Conservation (phyloP, 2,797 vertebrate genomes). For the Scolopax bukidnonensis region DNA sequence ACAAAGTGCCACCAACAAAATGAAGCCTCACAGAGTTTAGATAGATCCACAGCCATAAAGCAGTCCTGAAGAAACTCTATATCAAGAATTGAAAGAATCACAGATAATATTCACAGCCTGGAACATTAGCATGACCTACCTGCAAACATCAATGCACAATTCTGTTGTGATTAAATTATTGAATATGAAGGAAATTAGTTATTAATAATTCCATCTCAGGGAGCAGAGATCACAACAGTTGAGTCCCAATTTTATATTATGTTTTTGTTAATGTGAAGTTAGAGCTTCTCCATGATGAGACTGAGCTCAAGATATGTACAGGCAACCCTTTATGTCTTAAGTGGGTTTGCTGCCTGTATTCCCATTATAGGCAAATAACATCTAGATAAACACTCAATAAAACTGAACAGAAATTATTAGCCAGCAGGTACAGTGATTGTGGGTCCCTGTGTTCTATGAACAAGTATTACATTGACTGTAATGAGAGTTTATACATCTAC, state of each 20-base stretch:
- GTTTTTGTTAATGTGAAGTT: neutral
- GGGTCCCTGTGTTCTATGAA: neutral
- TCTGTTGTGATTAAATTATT: fast-evolving
- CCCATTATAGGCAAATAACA: neutral
- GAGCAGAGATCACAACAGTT: neutral
- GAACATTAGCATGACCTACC: neutral
- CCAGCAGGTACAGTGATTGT: neutral
- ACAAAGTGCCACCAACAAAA: neutral
- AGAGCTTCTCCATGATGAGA: neutral
- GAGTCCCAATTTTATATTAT: neutral
- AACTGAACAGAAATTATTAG: neutral
- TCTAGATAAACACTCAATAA: neutral
- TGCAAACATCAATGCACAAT: neutral
- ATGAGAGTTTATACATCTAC: neutral
- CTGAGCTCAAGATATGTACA: neutral
- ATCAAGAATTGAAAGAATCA: neutral
- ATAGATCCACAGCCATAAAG: neutral
- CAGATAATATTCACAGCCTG: neutral
- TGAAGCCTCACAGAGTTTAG: neutral
- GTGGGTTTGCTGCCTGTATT: neutral
- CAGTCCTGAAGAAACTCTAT: neutral
- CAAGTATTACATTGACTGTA: neutral
- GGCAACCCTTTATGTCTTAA: neutral
- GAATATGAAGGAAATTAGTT: neutral
- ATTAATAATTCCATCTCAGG: neutral